Conservation (phyloP, 2,113 vertebrate species). For the Caracal caracal region DNA sequence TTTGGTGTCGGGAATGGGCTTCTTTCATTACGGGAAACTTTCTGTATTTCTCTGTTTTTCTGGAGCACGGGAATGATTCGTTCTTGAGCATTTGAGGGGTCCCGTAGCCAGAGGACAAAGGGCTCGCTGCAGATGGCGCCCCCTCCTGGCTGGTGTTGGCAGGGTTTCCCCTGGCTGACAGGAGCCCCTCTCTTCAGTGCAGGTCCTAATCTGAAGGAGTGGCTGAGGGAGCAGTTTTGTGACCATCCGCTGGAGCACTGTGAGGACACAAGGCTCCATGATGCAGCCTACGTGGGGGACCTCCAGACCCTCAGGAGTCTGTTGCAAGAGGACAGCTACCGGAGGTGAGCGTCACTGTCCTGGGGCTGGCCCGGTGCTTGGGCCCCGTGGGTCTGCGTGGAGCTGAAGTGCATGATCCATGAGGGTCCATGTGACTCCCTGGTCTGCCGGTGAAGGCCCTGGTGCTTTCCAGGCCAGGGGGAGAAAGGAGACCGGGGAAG, state of each 20-base stretch:
- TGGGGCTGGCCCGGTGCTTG: rapidly evolving
- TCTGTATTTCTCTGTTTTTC: background rate
- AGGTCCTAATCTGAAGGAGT: slow-evolving; percentile 96
- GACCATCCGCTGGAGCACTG: slow-evolving; percentile 93
- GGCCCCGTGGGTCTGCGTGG: rapidly evolving
- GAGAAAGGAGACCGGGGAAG: rapidly evolving
- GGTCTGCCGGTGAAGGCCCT: background rate
- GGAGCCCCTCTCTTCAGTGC: slow-evolving; percentile 80
- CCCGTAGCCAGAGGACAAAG: background rate
- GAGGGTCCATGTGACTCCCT: rapidly evolving
- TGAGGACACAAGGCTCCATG: slow-evolving; percentile 94
- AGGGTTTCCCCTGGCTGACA: background rate
- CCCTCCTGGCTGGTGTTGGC: rapidly evolving
- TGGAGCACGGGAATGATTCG: background rate
- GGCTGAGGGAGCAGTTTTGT: slow-evolving; percentile 95
- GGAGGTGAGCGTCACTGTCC: slow-evolving; percentile 81
- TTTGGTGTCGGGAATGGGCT: background rate
- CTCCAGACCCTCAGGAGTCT: slow-evolving; percentile 91
- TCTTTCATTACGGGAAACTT: background rate
- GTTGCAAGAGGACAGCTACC: slow-evolving; percentile 92
- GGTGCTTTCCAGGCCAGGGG: rapidly evolving
- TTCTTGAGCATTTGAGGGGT: background rate
- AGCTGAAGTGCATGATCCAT: background rate
- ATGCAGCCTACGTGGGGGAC: slow-evolving; percentile 94
- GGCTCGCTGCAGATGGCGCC: rapidly evolving